Percentiles rank a stretch among this genome's conserved stretches.
Conservation (phyloP, 1,140 invertebrate genomes). For the Sinonovacula constricta region DNA sequence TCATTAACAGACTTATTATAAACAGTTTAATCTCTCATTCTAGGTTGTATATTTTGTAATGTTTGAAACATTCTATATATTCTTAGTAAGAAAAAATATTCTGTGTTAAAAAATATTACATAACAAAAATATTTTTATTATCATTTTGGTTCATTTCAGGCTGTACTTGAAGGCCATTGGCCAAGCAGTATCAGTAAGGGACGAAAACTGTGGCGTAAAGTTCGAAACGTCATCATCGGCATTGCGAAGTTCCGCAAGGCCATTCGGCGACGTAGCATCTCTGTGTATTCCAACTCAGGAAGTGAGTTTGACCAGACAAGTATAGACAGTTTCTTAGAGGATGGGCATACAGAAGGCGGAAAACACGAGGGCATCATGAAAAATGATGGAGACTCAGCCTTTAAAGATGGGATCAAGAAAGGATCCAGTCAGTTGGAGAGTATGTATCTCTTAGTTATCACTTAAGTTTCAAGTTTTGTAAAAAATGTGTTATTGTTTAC, state of each 20-base stretch:
- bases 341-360: conserved; percentile 47
- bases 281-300: conserved; percentile 76
- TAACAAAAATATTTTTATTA: no score
- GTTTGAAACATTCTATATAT: no score
- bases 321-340: conserved; percentile 74
- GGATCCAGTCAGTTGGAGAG: neutral
- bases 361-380: conserved; percentile 46
- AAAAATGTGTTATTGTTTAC: no score
- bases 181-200: conserved; percentile 90
- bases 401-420: neutral
- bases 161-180: conserved; percentile 96
- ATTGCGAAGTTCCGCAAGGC: conserved; percentile 84
- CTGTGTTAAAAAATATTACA: no score
- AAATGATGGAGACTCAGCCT: neutral
- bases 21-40: no score
- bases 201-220: conserved; percentile 94
- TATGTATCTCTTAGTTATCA: no score
- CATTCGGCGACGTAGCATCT: conserved; percentile 68
- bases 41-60: no score
- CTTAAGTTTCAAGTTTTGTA: no score
- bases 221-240: conserved; percentile 93
- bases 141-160: no score
- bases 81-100: no score
- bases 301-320: conserved; percentile 77
- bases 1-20: no score